Conservation (phyloP, 2,888 invertebrate genomes). For the Drosophila rellima region DNA sequence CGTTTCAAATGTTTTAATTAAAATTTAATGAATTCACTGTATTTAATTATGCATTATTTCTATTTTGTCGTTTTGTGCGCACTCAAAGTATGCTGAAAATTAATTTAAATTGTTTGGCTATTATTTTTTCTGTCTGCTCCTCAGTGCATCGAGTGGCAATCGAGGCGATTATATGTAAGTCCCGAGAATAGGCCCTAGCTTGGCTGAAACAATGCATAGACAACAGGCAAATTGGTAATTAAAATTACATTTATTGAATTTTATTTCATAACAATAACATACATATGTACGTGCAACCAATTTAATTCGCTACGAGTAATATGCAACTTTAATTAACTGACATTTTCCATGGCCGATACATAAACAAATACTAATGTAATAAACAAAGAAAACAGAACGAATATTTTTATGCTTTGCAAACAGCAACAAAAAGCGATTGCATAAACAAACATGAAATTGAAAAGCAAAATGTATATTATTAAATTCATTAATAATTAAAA, state of each 20-base stretch:
- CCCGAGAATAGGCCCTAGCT: constrained; percentile 13
- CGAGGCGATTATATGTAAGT: constrained; percentile 33
- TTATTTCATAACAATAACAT: constrained; percentile 49
- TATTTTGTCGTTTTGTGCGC: constrained; percentile 38
- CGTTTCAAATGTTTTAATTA: constrained; percentile 78
- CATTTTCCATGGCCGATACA: constrained; percentile 30
- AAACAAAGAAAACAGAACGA: constrained; percentile 26
- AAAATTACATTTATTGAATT: constrained; percentile 69
- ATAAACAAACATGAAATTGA: constrained; percentile 34
- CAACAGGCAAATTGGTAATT: constrained; percentile 49
- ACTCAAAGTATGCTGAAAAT: constrained; percentile 62
- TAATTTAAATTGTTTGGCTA: constrained; percentile 69
- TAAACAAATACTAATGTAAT: constrained; percentile 54
- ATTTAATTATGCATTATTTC: constrained; percentile 75
- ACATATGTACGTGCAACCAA: constrained; percentile 7
- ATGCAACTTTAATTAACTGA: constrained; percentile 59
- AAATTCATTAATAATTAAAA: constrained; percentile 55
- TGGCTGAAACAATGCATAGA: not conserved
- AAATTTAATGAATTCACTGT: constrained; percentile 76
- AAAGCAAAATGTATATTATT: constrained; percentile 35
- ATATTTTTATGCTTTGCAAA: constrained; percentile 20
- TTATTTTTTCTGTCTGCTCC: constrained; percentile 21
- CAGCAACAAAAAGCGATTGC: constrained; percentile 9
- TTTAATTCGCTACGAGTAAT: constrained; percentile 11
- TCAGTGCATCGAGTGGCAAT: constrained; percentile 33